Conservation (phyloP, 2,888 invertebrate species). For the Perithous albicinctus region DNA sequence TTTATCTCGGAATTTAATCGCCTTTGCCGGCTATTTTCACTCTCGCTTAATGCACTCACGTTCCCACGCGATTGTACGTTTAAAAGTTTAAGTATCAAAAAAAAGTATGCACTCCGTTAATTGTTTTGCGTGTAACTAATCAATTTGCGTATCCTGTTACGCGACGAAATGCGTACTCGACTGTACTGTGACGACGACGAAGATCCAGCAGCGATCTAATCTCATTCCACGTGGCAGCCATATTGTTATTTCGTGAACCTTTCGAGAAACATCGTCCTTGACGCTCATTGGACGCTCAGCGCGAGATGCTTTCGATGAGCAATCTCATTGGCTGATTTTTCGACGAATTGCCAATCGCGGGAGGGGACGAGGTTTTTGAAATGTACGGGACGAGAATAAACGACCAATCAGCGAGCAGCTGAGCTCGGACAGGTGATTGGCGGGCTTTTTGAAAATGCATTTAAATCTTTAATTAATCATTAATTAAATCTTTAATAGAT, state of each 20-base stretch:
- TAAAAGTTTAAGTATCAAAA: background rate
- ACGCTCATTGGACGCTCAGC: slow-evolving; percentile 28
- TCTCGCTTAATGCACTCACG: background rate
- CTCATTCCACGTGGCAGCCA: slow-evolving; percentile 69
- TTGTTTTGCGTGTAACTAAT: background rate
- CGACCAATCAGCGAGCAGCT: slow-evolving; percentile 1
- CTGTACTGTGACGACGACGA: slow-evolving; percentile 33
- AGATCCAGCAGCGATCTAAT: slow-evolving; percentile 62
- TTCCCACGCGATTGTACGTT: background rate
- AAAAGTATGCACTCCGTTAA: background rate
- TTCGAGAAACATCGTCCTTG: slow-evolving; percentile 33
- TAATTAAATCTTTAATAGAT: too few species aligned
- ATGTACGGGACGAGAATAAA: background rate
- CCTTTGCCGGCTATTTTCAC: background rate
- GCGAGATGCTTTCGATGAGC: too few species aligned
- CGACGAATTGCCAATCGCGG: background rate
- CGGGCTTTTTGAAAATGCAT: slow-evolving; percentile 41
- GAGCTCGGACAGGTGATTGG: slow-evolving; percentile 24
- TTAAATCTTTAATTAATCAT: too few species aligned
- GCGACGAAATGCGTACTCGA: slow-evolving; percentile 5
- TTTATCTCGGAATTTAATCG: slow-evolving; percentile 1
- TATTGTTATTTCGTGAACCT: slow-evolving; percentile 71
- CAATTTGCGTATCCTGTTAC: background rate
- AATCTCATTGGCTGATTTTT: slow-evolving; percentile 6
- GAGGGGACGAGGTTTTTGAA: background rate